phyloP scores from a whole-genome alignment of 92 coral and sea anemone species.

The Porites divaricata region DNA sequence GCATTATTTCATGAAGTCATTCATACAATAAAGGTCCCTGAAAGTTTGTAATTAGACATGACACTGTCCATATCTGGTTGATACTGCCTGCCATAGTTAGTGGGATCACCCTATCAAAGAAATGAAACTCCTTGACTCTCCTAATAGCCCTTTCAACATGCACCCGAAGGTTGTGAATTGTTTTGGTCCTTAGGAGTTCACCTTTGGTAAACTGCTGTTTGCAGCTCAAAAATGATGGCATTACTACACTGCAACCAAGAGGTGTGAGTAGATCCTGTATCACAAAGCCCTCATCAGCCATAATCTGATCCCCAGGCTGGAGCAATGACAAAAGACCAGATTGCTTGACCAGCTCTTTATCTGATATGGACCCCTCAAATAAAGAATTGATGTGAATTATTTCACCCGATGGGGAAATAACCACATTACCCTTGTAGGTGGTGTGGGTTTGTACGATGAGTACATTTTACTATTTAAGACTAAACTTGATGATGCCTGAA shows the following conservation, averaged over 20 bases:
- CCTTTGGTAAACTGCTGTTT: conserved; percentile 55
- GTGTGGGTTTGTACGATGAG: conserved; percentile 63
- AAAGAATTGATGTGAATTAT: conserved; percentile 55
- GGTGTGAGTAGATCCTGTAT: conserved; percentile 51
- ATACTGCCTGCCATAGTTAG: conserved; percentile 69
- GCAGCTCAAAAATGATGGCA: conserved; percentile 59
- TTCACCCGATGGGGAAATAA: conserved; percentile 66
- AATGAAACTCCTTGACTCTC: conserved; percentile 64
- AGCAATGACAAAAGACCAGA: conserved; percentile 60
- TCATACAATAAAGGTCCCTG: conserved; percentile 57
- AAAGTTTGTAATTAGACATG: conserved; percentile 57
- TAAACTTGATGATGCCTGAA: too few relatives aligned
- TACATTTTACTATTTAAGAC: too few relatives aligned
- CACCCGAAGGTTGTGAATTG: conserved; percentile 61
- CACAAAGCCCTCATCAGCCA: conserved; percentile 65
- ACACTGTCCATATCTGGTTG: conserved; percentile 66
- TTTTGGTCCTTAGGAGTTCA: conserved; percentile 56
- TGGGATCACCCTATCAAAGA: conserved; percentile 57
- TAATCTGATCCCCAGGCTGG: conserved; percentile 59
- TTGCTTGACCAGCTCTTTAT: conserved; percentile 61
- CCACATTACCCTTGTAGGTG: conserved; percentile 66
- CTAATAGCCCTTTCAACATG: conserved; percentile 63
- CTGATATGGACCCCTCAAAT: conserved; percentile 69
- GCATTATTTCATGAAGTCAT: not conserved
- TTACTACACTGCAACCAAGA: conserved; percentile 43